A percentile compares a stretch with the other conserved stretches of the same genome.
Conservation (phyloP, 2,888 invertebrate genomes). For the Cheilosia soror region DNA sequence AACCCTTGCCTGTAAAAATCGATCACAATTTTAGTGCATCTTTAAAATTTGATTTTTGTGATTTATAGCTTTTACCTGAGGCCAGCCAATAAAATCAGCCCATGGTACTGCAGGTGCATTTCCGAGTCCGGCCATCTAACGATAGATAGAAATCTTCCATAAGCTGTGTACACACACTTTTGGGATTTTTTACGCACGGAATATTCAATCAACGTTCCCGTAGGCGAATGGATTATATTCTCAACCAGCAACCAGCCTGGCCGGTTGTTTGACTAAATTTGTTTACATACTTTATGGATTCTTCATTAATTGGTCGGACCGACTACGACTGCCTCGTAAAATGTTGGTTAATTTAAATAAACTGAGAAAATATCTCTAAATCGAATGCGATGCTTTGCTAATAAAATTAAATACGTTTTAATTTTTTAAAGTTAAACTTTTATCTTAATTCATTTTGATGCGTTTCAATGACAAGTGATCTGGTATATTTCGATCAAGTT, state of each 20-base stretch:
- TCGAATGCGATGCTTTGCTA: conserved; percentile 17
- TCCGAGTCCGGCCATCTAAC: conserved; percentile 14
- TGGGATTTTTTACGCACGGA: conserved; percentile 35
- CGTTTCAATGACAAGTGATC: conserved; percentile 38
- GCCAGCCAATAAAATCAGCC: conserved; percentile 6
- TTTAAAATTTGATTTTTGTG: conserved; percentile 39
- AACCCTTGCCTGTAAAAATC: neutral
- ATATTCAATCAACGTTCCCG: conserved; percentile 62
- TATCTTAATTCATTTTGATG: conserved; percentile 50
- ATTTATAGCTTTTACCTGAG: conserved; percentile 30
- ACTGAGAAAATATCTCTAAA: conserved; percentile 22
- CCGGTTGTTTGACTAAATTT: conserved; percentile 45
- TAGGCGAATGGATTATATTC: conserved; percentile 61
- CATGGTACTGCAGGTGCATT: neutral
- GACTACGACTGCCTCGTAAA: neutral
- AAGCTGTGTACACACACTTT: conserved; percentile 4
- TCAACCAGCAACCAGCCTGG: conserved; percentile 19
- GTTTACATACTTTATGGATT: conserved; percentile 66
- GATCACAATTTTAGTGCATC: conserved; percentile 20
- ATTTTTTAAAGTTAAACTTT: conserved; percentile 29
- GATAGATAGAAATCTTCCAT: conserved; percentile 50
- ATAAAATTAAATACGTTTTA: conserved; percentile 64
- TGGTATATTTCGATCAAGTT: conserved; percentile 39
- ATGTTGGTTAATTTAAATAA: conserved; percentile 29
- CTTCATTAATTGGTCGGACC: conserved; percentile 57